Evolutionary conservation across 1,140 invertebrate genomes (phyloP), one percentile per base, ranked within the genome.

Genomic region (Arctopsyche grandis): DNA sequence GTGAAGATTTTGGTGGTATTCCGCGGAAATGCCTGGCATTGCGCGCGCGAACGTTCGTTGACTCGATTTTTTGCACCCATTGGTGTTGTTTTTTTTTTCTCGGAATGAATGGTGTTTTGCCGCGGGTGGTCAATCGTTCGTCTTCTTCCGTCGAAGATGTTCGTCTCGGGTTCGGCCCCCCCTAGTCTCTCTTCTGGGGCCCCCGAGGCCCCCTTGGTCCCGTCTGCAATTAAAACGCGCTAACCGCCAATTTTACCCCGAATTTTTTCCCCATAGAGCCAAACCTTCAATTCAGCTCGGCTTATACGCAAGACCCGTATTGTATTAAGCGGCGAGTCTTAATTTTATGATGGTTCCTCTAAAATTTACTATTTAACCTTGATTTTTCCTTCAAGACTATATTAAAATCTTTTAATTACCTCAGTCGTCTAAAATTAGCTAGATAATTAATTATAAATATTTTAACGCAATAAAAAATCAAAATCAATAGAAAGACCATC

Each of bases 211-310:
- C 48, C 70, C 7, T 46, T 56, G 16, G 52, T 29, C 22, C 16
- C 69, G 24, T 38, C 22, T 46, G 79, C 79, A 80, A 80, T 80
- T 80, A 80, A 80, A 80, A 80, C 66, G 29, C 63, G 70, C 5
- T 21, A 77, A 77, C 46, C 79, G 70, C 66, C 52, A 76, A 80
- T 76, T 80, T 80, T 77, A 46, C 74, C 69, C 63, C 63, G 60
- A 44, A n/a, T 52, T 69, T 56, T 66, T 75, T 56, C 22, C 29
- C 29, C 29, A 38, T 75, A 75, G 38, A 75, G 74, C 74, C 69
- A 74, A 69, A 74, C 78, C 70, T 75, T 79, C 78, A 79, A 79
- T 79, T 75, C 70, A 21, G 63, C 38, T 4, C 29, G 7, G 29
- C 7, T 38, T 38, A 38, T 4, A 38, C 7, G 29, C 7, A 38